Percentiles rank a stretch among this genome's conserved stretches.
Conservation (phyloP, 2,888 invertebrate genomes). For the Schizaphis graminum region DNA sequence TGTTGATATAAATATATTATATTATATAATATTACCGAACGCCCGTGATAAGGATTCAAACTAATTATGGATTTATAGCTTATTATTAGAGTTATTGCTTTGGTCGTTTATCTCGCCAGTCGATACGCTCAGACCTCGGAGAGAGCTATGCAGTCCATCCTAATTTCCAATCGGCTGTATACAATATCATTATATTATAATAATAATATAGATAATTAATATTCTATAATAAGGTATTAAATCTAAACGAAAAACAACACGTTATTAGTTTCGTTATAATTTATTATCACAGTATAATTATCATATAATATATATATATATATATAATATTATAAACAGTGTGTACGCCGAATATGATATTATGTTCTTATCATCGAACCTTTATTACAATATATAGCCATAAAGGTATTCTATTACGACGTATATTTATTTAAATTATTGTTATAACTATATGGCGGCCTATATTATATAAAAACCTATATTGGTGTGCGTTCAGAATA, state of each 20-base stretch:
- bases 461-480: background rate
- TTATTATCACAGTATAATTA: background rate
- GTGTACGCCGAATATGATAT: background rate
- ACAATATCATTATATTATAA: background rate
- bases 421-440: background rate
- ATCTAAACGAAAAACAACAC: constrained; percentile 1
- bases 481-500: background rate
- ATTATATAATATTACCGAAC: background rate
- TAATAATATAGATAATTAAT: constrained; percentile 43
- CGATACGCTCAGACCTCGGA: background rate
- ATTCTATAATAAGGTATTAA: constrained; percentile 18
- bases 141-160: constrained; percentile 10
- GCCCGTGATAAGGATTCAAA: background rate
- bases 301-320: too few species aligned
- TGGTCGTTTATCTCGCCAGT: constrained; percentile 13
- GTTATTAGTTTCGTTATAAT: constrained; percentile 7
- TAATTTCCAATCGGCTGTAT: background rate
- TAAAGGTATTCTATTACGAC: background rate
- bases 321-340: background rate
- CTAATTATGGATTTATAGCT: constrained; percentile 41
- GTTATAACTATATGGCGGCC: background rate
- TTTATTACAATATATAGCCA: background rate
- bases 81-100: constrained; percentile 31
- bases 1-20: background rate
- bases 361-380: background rate